phyloP scores from a whole-genome alignment of 2,888 invertebrate genomes.

The Xanthia icteritia region DNA sequence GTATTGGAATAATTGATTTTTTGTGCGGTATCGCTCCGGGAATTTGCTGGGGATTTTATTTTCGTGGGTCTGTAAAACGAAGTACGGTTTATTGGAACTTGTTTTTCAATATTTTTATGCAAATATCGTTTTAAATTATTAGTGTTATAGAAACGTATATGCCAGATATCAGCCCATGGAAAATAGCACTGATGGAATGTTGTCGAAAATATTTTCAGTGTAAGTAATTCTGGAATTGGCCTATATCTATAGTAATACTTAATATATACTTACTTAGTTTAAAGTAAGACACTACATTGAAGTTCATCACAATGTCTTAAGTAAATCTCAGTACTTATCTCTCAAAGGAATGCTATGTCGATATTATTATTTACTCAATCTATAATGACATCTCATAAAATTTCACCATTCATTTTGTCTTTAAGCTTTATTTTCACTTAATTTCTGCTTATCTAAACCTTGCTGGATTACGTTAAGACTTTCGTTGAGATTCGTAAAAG shows the following conservation, averaged over 20 bases:
- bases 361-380: conserved; percentile 34
- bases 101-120: conserved; percentile 22
- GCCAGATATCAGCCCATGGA: background rate
- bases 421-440: conserved; percentile 57
- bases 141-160: background rate
- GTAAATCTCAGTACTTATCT: conserved; percentile 14
- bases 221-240: background rate
- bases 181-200: background rate
- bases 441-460: conserved; percentile 58
- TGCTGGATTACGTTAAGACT: conserved; percentile 40
- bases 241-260: too few species aligned
- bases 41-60: conserved; percentile 27
- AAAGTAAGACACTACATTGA: background rate
- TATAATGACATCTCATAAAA: conserved; percentile 36
- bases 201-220: background rate
- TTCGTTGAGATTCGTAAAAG: conserved; percentile 54
- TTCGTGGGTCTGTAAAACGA: conserved; percentile 14
- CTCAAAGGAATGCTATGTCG: background rate
- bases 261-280: too few species aligned
- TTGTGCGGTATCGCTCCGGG: conserved; percentile 31
- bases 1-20: conserved; percentile 59
- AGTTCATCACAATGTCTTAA: background rate
- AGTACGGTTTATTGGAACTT: conserved; percentile 14
- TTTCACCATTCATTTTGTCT: conserved; percentile 46
- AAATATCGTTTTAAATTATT: background rate